Evolutionary conservation across 1,140 invertebrate genomes (phyloP).

Genomic region (Dinoponera quadriceps): DNA sequence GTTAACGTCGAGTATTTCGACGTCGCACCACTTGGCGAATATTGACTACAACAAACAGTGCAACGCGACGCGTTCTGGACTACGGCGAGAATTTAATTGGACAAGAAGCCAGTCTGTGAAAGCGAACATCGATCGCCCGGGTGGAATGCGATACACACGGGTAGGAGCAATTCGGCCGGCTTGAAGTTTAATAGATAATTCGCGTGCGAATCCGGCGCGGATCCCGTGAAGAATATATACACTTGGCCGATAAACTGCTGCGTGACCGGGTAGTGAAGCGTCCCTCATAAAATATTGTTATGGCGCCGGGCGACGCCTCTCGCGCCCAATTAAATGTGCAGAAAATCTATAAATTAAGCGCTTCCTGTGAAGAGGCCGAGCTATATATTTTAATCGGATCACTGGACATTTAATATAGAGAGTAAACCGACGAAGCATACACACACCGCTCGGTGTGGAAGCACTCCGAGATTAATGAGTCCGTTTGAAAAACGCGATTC

Average conservation of each 20-base stretch:
- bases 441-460: neutral
- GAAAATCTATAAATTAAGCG: constrained; percentile 43
- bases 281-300: constrained; percentile 43
- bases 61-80: neutral
- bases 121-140: neutral
- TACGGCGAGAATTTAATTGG: constrained; percentile 1
- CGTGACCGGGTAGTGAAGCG: neutral
- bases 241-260: neutral
- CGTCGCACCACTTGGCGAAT: neutral
- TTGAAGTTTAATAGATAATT: neutral
- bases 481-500: constrained; percentile 21
- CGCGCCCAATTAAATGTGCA: constrained; percentile 30
- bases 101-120: neutral
- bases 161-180: neutral
- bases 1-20: too few species aligned
- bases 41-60: neutral
- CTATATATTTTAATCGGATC: constrained; percentile 49
- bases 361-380: neutral
- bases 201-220: neutral
- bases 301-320: neutral
- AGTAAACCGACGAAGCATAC: neutral
- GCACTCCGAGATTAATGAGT: constrained; percentile 28
- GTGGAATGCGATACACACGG: neutral
- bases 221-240: constrained; percentile 21
- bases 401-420: constrained; percentile 36